Base-by-base conservation (phyloP, 2,113 vertebrate genomes). In the Meles meles region DNA sequence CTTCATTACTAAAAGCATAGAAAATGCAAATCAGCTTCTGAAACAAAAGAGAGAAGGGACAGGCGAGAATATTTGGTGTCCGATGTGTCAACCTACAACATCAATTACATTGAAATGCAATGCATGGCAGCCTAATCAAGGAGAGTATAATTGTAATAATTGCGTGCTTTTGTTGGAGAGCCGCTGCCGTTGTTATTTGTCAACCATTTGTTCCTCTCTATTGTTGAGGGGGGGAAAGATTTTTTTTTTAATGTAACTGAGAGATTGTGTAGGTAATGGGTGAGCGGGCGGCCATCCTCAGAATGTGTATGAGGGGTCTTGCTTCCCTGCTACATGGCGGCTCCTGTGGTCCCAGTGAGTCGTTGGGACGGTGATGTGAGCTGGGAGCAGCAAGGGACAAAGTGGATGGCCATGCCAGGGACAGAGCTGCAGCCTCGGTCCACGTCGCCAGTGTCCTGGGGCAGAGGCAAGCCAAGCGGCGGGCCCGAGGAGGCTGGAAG, bases 1-100 rank as follows among this genome's bases (percentile, higher is more conserved):
- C 99, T 99, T 99, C 99, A 99, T 99, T 99, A 99, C 99, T 99
- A 99, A 99, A 99, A 99, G 99, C 99, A 99, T 99, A 99, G 99
- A 99, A 99, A 99, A 99, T 99, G 99, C 99, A 99, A 99, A 99
- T 99, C 98, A 99, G 98, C 96, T 98, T 98, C 98, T 99, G 98
- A 99, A 99, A 99, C 99, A 99, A 99, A 99, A 99, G 99, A 98
- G 98, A 98, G 98, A 99, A 99, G 98, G 99, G 99, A 99, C 99
- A 99, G 99, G 99, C 99, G 99, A 99, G 99, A 99, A 99, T 99
- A 99, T 99, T 99, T 99, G 99, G 98, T 99, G 99, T 99, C 99
- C 99, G 98, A 99, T 99, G 99, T 99, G 99, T 99, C 99, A 99
- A 99, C 99, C 99, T 99, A 99, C 99, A 99, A 99, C 99, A 99